Base-by-base conservation (phyloP, 2,797 vertebrate species). In the Gastrophryne carolinensis region DNA sequence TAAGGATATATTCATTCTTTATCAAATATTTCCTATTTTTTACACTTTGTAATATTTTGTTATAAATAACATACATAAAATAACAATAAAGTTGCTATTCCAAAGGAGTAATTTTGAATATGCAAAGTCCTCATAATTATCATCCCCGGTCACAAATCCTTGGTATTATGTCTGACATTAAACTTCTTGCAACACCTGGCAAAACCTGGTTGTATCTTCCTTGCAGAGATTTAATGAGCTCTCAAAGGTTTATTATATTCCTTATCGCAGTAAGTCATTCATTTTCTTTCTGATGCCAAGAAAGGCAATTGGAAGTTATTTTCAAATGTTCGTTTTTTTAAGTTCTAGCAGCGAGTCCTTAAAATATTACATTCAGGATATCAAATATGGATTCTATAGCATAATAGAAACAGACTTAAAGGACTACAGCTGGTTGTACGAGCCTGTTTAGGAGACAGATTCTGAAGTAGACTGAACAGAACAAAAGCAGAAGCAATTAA, bases 401-500 rank as follows among this genome's bases (percentile, higher is more conserved):
- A 79, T 2, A 15, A 56, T 1, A 78, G 69, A 84, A 83, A 10
- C 13, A 81, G 39, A 61, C 21, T 72, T 77, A 79, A 49, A 79
- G 32, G 56, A 13, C 57, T 58, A 58, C 15, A 2, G 50, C 39
- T 44, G 26, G 41, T 26, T 60, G 15, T 8, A 41, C 13, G 63
- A 78, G 69, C 34, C 1, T 70, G 12, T 74, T 80, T 50, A 81
- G 56, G 11, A 29, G 34, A 72, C 21, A 44, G 58, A 72, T 65
- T 78, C 64, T 65, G 35, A 26, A 37, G 53, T 52, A 6, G 75
- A 65, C 60, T 75, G 70, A 77, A 67, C 64, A 78, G 76, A 79
- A 56, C 79, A 72, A 84, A 79, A 82, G 87, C 91, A 92, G 90
- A 94, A 83, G 87, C 93, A 96, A 98, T 98, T 97, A 97, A 95